Base-by-base conservation (phyloP, 2,888 invertebrate species). In the Leucoma salicis region DNA sequence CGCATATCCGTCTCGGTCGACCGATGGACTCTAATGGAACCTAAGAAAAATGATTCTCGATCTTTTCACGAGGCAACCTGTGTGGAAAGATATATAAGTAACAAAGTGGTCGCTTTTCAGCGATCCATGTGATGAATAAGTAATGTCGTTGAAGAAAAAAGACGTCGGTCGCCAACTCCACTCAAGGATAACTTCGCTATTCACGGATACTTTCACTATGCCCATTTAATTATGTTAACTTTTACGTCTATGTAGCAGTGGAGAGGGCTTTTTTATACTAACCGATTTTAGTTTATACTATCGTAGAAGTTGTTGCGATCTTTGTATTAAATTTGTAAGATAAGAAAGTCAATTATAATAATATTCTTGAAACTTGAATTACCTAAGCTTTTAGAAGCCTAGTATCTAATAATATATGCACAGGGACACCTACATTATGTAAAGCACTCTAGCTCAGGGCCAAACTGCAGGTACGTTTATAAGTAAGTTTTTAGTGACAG, bases 21-120 rank as follows among this genome's bases (percentile, higher is more conserved):
- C 74, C 74, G 73, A 73, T 74, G 70, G 71, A 60, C 64, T 63
- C 77, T 81, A 81, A 81, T 78, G 78, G 81, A 66, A 63, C 62
- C 54, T 54, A 59, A 76, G 81, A 81, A 80, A 82, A 81, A 82
- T 81, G 74, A 80, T 64, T 66, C 61, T 61, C 74, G 63, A 74
- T 79, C 74, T 78, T 66, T 55, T 55, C 50, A 49, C 60, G 58
- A 57, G 54, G 51, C 50, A 63, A 57, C 58, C 57, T 63, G 52
- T 45, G 62, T 48, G 60, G 49, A 56, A 57, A 62, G 66, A 66
- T 66, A 58, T 66, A 60, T 64, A 61, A 66, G 63, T 62, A 73
- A 71, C 72, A 67, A 74, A 78, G 75, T 74, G 74, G 69, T 50
- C 66, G 74, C 73, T 78, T 79, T 80, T 75, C 70, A 72, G 63